phyloP scores from a whole-genome alignment of 2,888 invertebrate species.

The Eupithecia vulgata region DNA sequence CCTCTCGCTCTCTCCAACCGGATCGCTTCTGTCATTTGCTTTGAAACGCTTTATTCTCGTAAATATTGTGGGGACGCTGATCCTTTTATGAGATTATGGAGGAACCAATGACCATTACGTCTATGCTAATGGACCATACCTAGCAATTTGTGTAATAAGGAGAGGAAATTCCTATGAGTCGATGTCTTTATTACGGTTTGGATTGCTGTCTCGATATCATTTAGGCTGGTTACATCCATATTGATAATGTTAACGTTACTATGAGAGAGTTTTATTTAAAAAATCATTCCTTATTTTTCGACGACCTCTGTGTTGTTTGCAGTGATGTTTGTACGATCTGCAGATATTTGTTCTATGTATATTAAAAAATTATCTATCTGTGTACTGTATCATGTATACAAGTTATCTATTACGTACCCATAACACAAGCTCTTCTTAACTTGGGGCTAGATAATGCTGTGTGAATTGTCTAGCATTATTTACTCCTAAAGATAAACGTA shows the following conservation, averaged over 20 bases:
- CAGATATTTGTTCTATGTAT: too few relatives aligned
- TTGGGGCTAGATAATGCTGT: too few relatives aligned
- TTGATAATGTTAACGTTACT: background rate
- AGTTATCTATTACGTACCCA: too few relatives aligned
- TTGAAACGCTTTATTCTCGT: conserved; percentile 68
- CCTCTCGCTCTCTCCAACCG: conserved; percentile 61
- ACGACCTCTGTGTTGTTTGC: too few relatives aligned
- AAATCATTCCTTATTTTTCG: background rate
- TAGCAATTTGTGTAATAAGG: conserved; percentile 63
- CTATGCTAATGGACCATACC: conserved; percentile 64
- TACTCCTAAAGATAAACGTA: too few relatives aligned
- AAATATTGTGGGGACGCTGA: conserved; percentile 64
- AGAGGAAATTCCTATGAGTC: conserved; percentile 34
- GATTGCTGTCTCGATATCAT: conserved; percentile 37
- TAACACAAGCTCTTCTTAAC: too few relatives aligned
- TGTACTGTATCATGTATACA: too few relatives aligned
- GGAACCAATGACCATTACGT: conserved; percentile 60
- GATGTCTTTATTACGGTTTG: conserved; percentile 44
- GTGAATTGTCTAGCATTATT: too few relatives aligned
- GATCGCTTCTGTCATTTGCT: conserved; percentile 70
- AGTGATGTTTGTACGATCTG: too few relatives aligned
- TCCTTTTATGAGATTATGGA: conserved; percentile 63
- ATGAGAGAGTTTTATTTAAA: background rate
- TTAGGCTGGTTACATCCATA: conserved; percentile 4
- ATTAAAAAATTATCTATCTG: too few relatives aligned